Base-by-base conservation (phyloP, 2,888 invertebrate species). In the Spilosoma lubricipeda region DNA sequence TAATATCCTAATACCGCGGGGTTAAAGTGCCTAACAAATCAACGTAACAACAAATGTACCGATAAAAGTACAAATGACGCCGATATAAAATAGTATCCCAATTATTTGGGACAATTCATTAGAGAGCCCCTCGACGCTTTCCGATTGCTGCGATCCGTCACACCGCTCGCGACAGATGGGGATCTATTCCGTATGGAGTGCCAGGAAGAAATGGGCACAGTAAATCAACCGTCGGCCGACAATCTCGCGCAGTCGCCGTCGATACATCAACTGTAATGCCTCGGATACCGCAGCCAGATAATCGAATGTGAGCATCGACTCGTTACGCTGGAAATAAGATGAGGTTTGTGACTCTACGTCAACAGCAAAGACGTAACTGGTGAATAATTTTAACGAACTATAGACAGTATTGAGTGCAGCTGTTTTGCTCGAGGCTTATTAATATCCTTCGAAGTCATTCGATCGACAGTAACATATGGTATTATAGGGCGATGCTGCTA, bases 71-170 rank as follows among this genome's bases (percentile, higher is more conserved):
- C 94, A 95, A 95, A 95, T 93, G 94, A 93, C 86, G 91, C 85
- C 93, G 87, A 95, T 94, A 95, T 95, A 95, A 95, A 95, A 94
- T 93, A 94, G 92, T 92, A 93, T 93, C 93, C 94, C 94, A 94
- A 95, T 95, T 95, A 95, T 94, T 95, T 94, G 92, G 94, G 93
- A 95, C 94, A 94, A 95, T 95, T 95, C 95, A 95, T 95, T 95
- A 95, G 93, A 92, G 92, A 91, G 89, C 86, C 90, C 91, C 92
- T 92, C 92, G 91, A 90, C 90, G 93, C 92, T 92, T 90, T 91
- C 89, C 90, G 93, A 94, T 94, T 91, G 93, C 92, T 85, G 91
- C 90, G 89, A 95, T 95, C 91, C 92, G 93, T 94, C 94, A 94
- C 93, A 90, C 90, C 83, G 89, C 87, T 87, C 87, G 90, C 92